Evolutionary conservation across 1,140 invertebrate species (phyloP).

Genomic region (Oscheius sp.): DNA sequence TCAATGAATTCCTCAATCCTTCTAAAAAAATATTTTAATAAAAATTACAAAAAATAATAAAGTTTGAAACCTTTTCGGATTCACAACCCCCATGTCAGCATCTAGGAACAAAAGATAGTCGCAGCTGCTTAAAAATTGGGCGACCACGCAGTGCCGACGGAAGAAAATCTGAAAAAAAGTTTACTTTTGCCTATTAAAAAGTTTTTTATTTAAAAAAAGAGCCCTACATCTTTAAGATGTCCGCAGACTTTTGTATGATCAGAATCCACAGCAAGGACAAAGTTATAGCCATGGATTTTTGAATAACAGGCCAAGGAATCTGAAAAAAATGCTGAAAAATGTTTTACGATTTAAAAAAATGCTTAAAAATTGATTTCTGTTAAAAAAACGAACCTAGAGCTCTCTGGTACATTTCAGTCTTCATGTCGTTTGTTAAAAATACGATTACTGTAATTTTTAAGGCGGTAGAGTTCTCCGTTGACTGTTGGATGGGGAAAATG

Average conservation of each 20-base stretch:
- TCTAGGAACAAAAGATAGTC: not conserved
- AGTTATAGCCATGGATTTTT: not conserved
- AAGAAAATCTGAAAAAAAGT: not conserved
- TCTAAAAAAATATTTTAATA: no score
- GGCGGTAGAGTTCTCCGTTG: no score
- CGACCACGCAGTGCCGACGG: not conserved
- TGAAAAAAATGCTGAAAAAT: no score
- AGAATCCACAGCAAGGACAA: not conserved
- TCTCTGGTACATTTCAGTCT: no score
- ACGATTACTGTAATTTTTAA: no score
- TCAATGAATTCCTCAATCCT: conserved; percentile 35
- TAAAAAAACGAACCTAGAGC: not conserved
- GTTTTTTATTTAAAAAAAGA: no score
- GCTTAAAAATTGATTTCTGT: no score
- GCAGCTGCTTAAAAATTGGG: not conserved
- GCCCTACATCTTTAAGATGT: not conserved
- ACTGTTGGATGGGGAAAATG: no score
- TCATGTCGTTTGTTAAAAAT: no score
- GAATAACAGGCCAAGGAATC: not conserved
- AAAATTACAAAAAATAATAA: no score
- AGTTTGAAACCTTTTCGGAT: no score
- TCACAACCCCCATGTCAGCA: not conserved
- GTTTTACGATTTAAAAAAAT: no score
- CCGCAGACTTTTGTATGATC: not conserved
- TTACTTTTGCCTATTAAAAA: not conserved